Evolutionary conservation across 2,888 invertebrate species (phyloP).

Genomic region (Podabrus alpinus): DNA sequence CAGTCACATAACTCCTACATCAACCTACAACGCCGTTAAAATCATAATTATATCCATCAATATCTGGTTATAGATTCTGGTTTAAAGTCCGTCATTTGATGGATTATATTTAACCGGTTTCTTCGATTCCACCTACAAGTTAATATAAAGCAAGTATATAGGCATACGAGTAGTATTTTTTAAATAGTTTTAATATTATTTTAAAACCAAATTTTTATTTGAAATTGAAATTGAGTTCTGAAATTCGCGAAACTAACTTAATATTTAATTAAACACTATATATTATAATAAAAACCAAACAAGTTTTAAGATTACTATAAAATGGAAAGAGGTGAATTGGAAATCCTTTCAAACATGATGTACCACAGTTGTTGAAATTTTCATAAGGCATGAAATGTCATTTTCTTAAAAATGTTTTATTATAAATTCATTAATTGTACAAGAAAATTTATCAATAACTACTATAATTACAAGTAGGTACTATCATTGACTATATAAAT

Average conservation of each 20-base stretch:
- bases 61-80: constrained; percentile 34
- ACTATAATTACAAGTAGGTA: too few species aligned
- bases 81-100: constrained; percentile 36
- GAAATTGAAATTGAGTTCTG: too few species aligned
- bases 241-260: not conserved
- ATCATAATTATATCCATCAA: constrained; percentile 41
- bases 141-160: not conserved
- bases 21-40: constrained; percentile 37
- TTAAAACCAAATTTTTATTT: not conserved
- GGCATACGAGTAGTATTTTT: not conserved
- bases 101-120: constrained; percentile 35
- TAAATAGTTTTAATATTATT: not conserved
- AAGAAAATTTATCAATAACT: not conserved
- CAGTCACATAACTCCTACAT: constrained; percentile 36
- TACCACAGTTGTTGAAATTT: not conserved
- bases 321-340: not conserved
- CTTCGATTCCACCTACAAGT: constrained; percentile 19
- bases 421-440: not conserved
- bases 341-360: not conserved
- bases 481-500: too few species aligned
- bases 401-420: not conserved
- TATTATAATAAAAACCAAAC: not conserved
- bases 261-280: not conserved
- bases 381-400: not conserved
- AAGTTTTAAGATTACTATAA: not conserved